Evolutionary conservation across 2,797 vertebrate species (phyloP), one percentile per base, ranked within the genome.

Genomic region (Bradypodion pumilum): DNA sequence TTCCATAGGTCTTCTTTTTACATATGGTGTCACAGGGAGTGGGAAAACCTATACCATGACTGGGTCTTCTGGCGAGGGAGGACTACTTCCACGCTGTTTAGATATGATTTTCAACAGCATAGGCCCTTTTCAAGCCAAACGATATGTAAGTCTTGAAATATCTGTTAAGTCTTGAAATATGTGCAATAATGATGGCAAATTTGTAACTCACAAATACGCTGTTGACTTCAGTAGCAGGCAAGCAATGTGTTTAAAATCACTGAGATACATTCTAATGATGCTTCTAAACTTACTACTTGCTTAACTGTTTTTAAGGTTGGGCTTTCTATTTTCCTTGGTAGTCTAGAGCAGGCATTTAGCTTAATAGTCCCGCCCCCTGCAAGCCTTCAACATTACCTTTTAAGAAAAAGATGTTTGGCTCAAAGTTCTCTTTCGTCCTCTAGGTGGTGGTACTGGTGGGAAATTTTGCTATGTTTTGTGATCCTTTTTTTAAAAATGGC

Each of bases 1-100:
- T 62, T 29, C 49, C 42, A 32, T 89, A 99, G 99, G 99, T 77
- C 95, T 99, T 40, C 97, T 99, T 52, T 99, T 99, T 52, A 99
- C 98, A 0, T 99, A 99, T 0, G 98, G 99, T 0, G 98, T 99
- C 86, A 99, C 99, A 0, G 98, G 98, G 86, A 99, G 98, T 29
- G 98, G 99, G 27, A 99, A 99, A 91, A 99, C 98, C 0, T 96
- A 97, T 87, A 99, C 98, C 10, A 99, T 99, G 99, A 99, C 98
- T 0, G 99, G 98, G 0, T 98, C 97, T 15, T 97, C 98, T 0
- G 98, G 99, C 0, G 97, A 96, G 0, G 98, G 98, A 52, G 98
- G 98, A 3, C 97, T 99, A 56, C 97, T 99, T 52, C 98, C 98
- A 1, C 97, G 98, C 1, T 98, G 97, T 52, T 93, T 99, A n/a